A percentile compares a stretch with the other conserved stretches of the same genome.
These are phyloP conservation scores for Leucosticte australis DNA, from an alignment of 2,113 vertebrate genomes.

Conservation along the genomic window DNA sequence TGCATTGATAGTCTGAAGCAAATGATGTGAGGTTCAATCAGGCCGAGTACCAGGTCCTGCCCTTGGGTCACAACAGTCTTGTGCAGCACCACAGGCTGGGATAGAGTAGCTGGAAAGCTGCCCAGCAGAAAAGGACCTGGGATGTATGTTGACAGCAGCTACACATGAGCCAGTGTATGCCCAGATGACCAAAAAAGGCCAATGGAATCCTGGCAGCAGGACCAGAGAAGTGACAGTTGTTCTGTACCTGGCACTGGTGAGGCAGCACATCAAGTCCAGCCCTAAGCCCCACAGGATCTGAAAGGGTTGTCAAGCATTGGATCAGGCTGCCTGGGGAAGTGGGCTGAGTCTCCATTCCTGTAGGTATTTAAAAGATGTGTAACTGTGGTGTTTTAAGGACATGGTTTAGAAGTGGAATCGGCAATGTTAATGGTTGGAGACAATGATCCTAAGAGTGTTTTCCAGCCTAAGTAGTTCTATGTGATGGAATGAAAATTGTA, in stretches of 20 bases:
- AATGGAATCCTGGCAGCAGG: background rate
- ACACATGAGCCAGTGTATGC: no score
- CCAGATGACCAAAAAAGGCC: background rate
- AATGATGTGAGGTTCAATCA: accelerated
- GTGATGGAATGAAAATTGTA: background rate
- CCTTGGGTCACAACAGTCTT: background rate
- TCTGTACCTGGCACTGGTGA: background rate
- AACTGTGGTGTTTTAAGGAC: background rate
- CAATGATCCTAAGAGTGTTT: background rate
- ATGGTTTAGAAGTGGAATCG: background rate
- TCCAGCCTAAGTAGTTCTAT: background rate
- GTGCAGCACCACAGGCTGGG: accelerated
- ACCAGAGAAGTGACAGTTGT: background rate
- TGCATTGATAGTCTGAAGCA: background rate
- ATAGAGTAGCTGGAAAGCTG: background rate
- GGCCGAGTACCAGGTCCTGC: background rate
- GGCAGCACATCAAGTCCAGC: background rate
- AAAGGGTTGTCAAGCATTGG: background rate
- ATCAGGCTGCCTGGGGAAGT: background rate
- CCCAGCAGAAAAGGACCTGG: accelerated
- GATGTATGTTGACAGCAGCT: accelerated
- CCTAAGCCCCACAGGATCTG: background rate
- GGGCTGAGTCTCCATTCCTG: background rate
- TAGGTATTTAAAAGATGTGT: background rate
- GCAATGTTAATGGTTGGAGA: background rate